These are phyloP conservation scores for Strigops habroptila DNA, from an alignment of 2,113 vertebrate genomes.

Conservation along the genomic window DNA sequence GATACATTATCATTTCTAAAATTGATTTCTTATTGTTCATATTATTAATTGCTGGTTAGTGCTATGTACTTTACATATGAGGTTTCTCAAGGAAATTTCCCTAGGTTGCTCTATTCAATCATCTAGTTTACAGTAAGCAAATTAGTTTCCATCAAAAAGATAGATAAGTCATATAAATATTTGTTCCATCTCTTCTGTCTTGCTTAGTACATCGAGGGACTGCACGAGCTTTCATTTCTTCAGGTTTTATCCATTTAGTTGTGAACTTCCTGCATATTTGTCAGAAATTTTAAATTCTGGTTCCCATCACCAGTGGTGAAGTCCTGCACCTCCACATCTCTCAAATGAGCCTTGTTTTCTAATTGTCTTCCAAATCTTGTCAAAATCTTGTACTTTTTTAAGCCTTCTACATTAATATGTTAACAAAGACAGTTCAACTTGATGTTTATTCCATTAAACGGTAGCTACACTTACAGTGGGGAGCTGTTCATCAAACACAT, in stretches of 20 bases:
- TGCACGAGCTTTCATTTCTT: neutral
- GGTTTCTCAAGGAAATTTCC: neutral
- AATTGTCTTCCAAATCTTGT: neutral
- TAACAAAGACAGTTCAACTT: neutral
- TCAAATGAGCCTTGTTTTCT: neutral
- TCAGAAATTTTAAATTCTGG: neutral
- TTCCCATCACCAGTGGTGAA: neutral
- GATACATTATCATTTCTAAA: neutral
- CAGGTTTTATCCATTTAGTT: neutral
- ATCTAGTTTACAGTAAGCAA: neutral
- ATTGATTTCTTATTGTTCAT: neutral
- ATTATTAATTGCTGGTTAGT: neutral
- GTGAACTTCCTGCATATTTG: neutral
- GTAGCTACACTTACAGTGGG: neutral
- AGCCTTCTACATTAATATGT: neutral
- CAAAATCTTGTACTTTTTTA: neutral
- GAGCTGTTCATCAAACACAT: neutral
- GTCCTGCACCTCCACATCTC: accelerated
- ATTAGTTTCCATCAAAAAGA: neutral
- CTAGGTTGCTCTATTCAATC: neutral
- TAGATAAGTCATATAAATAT: neutral
- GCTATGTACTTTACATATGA: neutral
- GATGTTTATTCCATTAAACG: neutral
- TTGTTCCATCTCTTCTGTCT: neutral
- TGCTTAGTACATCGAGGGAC: neutral